Conservation (phyloP, 2,888 invertebrate species). For the Ormyrus pomaceus region DNA sequence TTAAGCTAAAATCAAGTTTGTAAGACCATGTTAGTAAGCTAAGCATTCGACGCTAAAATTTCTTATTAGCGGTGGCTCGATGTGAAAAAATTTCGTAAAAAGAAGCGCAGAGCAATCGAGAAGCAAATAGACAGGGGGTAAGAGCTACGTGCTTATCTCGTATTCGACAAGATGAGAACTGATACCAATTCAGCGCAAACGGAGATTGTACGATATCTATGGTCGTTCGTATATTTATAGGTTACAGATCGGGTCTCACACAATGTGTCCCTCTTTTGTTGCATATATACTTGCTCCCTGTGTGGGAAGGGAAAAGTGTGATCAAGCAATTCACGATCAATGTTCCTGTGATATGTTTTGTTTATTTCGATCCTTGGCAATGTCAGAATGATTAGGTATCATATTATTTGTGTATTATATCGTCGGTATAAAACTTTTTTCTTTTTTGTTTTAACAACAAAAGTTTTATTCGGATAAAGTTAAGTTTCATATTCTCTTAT, state of each 20-base stretch:
- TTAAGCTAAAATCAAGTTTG: no score
- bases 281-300: background rate
- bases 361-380: background rate
- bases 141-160: conserved; percentile 21
- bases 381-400: no score
- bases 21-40: no score
- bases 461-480: no score
- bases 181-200: conserved; percentile 28
- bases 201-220: conserved; percentile 29
- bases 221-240: conserved; percentile 37
- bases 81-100: background rate
- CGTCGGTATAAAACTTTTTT: no score
- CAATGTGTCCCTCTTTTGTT: background rate
- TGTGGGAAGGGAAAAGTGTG: background rate
- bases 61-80: background rate
- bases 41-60: no score
- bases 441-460: no score
- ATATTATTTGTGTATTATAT: no score
- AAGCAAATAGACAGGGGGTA: conserved; percentile 25
- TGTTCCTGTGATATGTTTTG: conserved; percentile 15
- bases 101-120: background rate
- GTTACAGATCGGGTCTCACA: background rate
- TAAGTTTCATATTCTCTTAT: background rate
- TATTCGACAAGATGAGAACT: conserved; percentile 52
- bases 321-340: conserved; percentile 7